Base-by-base conservation (phyloP, 2,113 vertebrate species). In the Engystomops pustulosus region DNA sequence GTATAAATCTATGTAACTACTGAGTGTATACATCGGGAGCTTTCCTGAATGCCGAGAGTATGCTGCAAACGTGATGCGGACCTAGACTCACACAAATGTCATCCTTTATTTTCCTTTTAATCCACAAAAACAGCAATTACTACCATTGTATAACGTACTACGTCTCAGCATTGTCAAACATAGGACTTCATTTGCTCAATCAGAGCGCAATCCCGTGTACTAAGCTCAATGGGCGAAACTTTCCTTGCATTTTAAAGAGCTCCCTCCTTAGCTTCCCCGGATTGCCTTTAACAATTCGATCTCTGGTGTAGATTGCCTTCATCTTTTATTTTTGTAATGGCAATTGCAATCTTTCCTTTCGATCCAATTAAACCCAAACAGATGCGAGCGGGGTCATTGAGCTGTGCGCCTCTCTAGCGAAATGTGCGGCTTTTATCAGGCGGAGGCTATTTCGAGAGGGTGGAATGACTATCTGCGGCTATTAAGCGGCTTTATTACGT, bases 401-500 rank as follows among this genome's bases (percentile, higher is more conserved):
- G 32, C 71, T 49, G 18, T 36, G 25, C 10, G 32, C 18, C 62
- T 81, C 67, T 81, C 68, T 71, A 20, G 32, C 32, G 32, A 81
- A 81, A 81, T 68, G 72, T 49, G 27, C 18, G 41, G 27, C 38
- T 45, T 77, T 77, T 67, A 84, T 67, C 69, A 47, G 32, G 45
- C 71, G 68, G n/a, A 34, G 45, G 72, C 58, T 84, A 68, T 84
- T 84, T 47, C 67, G 58, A 68, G 45, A 84, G 81, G n/a, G 81
- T 67, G 58, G 41, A 84, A 84, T 76, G 38, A 84, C 41, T 84
- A 77, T 67, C 58, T 51, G 18, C 14, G 58, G 53, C 58, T 45
- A 84, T 77, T 65, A 84, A 77, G 41, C 81, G 68, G 81, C 58
- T 84, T 84, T 84, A 84, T 84, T 84, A 84, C 77, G 71, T 84